Evolutionary conservation across 92 coral and sea anemone genomes (phyloP).

Genomic region (Ricordea florida): DNA sequence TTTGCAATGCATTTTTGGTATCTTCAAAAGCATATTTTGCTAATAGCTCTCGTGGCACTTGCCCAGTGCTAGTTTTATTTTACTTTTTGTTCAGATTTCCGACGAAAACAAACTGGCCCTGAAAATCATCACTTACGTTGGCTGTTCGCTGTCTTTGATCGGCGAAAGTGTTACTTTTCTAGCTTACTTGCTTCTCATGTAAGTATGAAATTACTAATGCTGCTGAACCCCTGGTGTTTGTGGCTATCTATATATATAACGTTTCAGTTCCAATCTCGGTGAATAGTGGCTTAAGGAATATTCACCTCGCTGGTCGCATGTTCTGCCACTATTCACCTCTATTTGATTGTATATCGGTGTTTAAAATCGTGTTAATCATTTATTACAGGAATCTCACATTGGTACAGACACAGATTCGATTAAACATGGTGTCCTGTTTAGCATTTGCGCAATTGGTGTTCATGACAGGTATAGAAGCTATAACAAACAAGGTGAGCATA

Average conservation of each 20-base stretch:
- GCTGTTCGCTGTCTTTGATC: background rate
- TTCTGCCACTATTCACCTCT: no score
- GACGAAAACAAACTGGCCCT: background rate
- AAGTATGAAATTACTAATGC: background rate
- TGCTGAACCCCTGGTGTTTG: no score
- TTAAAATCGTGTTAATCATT: no score
- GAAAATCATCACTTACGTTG: slow-evolving; percentile 12
- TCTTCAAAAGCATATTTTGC: no score
- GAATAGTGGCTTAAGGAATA: no score
- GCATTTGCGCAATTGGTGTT: slow-evolving; percentile 46
- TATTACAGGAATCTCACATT: background rate
- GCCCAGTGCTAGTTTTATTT: no score
- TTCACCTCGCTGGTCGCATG: no score
- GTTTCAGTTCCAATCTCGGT: no score
- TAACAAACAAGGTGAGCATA: slow-evolving; percentile 9
- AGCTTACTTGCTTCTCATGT: slow-evolving; percentile 2
- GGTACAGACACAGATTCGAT: slow-evolving; percentile 48
- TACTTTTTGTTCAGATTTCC: background rate
- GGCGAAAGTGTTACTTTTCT: slow-evolving; percentile 7
- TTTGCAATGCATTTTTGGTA: no score
- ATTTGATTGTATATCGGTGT: no score
- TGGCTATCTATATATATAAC: no score
- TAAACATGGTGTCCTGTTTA: slow-evolving; percentile 39
- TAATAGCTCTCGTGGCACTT: no score
- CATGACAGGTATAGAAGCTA: slow-evolving; percentile 33